Conservation (phyloP, 2,797 vertebrate species). For the Oreochromis grahami region DNA sequence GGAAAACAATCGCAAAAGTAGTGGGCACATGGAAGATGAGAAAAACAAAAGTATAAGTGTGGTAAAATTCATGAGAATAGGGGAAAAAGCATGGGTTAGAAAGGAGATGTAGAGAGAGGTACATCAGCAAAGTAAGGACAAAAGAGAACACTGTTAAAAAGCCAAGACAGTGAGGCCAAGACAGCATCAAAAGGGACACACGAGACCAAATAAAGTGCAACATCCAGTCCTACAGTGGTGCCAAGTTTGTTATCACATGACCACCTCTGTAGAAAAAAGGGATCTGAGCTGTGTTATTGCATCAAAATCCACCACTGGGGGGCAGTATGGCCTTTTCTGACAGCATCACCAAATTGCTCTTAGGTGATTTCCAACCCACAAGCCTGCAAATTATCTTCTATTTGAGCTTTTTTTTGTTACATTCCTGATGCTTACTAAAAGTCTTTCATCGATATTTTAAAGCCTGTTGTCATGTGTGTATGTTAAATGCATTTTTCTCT, state of each 20-base stretch:
- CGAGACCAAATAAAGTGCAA: not conserved
- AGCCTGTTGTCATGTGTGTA: not conserved
- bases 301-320: constrained; percentile 44
- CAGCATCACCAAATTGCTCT: not conserved
- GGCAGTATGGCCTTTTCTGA: constrained; percentile 29
- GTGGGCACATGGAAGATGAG: not conserved
- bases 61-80: not conserved
- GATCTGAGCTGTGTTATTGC: not conserved
- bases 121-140: not conserved
- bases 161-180: constrained; percentile 36
- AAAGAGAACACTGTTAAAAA: constrained; percentile 18
- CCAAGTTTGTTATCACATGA: not conserved
- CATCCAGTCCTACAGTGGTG: not conserved
- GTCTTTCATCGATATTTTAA: not conserved
- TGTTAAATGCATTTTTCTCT: not conserved
- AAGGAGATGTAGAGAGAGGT: not conserved
- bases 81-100: not conserved
- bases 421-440: not conserved
- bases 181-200: not conserved
- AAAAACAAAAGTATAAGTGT: not conserved
- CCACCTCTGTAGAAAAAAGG: not conserved
- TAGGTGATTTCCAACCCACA: not conserved
- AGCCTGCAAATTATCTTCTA: not conserved
- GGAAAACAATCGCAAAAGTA: not conserved
- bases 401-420: not conserved